Evolutionary conservation across 1,140 invertebrate genomes (phyloP), one percentile per base, ranked within the genome.

Genomic region (Nasonia longicornis): DNA sequence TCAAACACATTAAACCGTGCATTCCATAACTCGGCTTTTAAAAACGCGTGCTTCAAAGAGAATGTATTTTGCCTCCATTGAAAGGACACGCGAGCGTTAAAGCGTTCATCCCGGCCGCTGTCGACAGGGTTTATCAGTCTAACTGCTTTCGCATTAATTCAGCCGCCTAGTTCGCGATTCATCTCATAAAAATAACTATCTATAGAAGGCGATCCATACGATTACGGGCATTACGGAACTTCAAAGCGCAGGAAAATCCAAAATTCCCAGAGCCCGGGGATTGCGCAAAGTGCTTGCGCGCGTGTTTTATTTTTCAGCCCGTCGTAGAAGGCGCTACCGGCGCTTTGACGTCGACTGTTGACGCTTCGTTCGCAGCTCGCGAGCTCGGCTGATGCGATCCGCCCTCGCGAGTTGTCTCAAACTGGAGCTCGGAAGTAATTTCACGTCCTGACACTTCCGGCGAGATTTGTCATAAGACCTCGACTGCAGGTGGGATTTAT

Each of bases 401-500:
- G 71, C 77, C 77, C 20, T 71, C 80, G 38, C 38, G 80, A 84
- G 76, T 84, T 82, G 84, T 86, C 85, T 82, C 64, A 74, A 76
- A 70, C 48, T 76, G 70, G 29, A 86, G 84, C 77, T 84, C 82
- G 80, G 72, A 85, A 86, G 84, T 86, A 86, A 86, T 87, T 85
- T 85, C 84, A 82, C 85, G 80, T 84, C 84, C 83, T 84, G 84
- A 86, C 85, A 85, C 84, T 85, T 67, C 85, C 78, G 86, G 70
- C 84, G 84, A 84, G 85, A 85, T 86, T 86, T 83, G 84, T 85
- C 86, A 84, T 83, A 85, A 86, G 77, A 79, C 80, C 79, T 84
- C 82, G 72, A 74, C 83, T 72, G 76, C 86, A 86, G 85, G 85
- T 86, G 87, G 86, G 83, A 87, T 88, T 87, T 88, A 87, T 86